These are phyloP conservation scores for Lepidurus apus DNA, from an alignment of 1,140 invertebrate species.

Conservation along the genomic window DNA sequence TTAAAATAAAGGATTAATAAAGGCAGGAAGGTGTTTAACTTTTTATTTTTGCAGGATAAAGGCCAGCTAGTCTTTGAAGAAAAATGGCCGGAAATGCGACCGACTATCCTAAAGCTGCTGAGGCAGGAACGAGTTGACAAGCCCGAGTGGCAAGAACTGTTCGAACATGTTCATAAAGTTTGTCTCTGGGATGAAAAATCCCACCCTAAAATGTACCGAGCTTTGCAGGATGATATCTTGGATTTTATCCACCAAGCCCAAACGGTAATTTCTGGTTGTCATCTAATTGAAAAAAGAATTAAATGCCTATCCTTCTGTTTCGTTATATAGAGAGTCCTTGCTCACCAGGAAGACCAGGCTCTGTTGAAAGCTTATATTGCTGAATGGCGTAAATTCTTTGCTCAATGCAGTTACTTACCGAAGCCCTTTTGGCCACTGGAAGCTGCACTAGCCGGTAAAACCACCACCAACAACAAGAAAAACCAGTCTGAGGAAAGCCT, in stretches of 20 bases:
- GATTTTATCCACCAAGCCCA: constrained; percentile 93
- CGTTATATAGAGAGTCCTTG: constrained; percentile 63
- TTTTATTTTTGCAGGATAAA: constrained; percentile 39
- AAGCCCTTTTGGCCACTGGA: constrained; percentile 92
- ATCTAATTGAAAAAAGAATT: too few relatives aligned
- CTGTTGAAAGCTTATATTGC: constrained; percentile 91
- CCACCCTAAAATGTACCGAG: constrained; percentile 75
- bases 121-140: constrained; percentile 89
- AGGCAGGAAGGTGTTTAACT: not conserved
- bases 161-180: constrained; percentile 89
- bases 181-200: constrained; percentile 96
- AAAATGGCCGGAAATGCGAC: constrained; percentile 90
- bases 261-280: constrained; percentile 48
- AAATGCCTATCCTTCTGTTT: not conserved
- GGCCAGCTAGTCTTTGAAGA: constrained; percentile 74
- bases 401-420: constrained; percentile 92
- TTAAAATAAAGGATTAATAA: not conserved
- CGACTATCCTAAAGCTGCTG: constrained; percentile 84
- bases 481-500: constrained; percentile 79
- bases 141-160: constrained; percentile 94
- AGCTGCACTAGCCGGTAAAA: constrained; percentile 63
- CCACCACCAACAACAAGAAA: constrained; percentile 57
- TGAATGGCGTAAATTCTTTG: constrained; percentile 97
- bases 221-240: constrained; percentile 85
- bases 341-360: constrained; percentile 89